Evolutionary conservation across 2,888 invertebrate species (phyloP), one percentile per base, ranked within the genome.

Genomic region (Xylota sylvarum): DNA sequence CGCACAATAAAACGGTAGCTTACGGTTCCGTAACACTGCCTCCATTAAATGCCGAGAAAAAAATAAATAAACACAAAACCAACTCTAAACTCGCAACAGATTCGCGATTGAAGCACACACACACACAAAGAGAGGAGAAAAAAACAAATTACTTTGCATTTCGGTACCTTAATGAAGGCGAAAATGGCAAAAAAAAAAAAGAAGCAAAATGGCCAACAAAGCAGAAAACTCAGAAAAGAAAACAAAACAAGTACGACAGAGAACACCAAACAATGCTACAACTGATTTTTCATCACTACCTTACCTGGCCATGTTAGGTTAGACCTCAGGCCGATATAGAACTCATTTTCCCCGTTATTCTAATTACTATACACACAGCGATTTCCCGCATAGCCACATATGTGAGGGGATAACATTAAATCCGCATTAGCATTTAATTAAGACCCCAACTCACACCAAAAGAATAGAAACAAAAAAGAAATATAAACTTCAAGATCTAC

Each of bases 1-100:
- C 60, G 62, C 69, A 86, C 69, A 73, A 86, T 82, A 76, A 65
- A 86, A 77, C 86, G 78, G 82, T 82, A 86, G 86, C 77, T 73
- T 82, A 86, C 62, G 86, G 86, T 86, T 86, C 86, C 86, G 86
- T 82, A 82, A 86, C 86, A 86, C 86, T 86, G 86, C 72, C 48
- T 82, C 67, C 78, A 73, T 73, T 82, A 86, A 86, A 69, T 77
- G 85, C n/a, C 60, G 56, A 32, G 60, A 14, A 67, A 67, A 58
- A 30, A 32, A 58, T 14, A 32, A 32, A 58, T 14, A 32, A 35
- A 52, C 23, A 46, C 50, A 27, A 37, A 55, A 60, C 65, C 27
- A 77, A 19, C 72, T 65, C 55, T 1, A 52, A 67, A 64, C 72
- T 65, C 55, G 23, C 58, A 67, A 64, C 79, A 65, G 65, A 78